Evolutionary conservation across 2,113 vertebrate genomes (phyloP).

Genomic region (Ceratotherium simum): DNA sequence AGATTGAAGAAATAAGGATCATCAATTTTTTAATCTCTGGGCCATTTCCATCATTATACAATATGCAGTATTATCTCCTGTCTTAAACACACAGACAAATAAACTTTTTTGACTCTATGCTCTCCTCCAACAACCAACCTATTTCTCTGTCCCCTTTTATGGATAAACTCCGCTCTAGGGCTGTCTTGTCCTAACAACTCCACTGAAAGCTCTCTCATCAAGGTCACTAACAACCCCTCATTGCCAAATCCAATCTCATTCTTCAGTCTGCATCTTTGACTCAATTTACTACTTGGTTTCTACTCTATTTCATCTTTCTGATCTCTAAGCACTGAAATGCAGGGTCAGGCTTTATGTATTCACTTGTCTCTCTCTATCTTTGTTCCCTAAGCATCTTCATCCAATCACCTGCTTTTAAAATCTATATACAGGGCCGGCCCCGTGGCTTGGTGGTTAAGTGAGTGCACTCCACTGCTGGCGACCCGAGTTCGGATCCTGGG

Average conservation of each 20-base stretch:
- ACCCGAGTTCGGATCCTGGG: too few species aligned
- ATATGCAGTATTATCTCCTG: neutral
- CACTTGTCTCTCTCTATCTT: neutral
- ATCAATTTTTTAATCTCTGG: neutral
- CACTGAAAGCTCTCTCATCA: neutral
- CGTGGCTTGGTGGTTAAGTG: too few species aligned
- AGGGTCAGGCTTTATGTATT: neutral
- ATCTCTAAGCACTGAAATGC: neutral
- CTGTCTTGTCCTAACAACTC: neutral
- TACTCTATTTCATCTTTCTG: neutral
- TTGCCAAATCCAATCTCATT: neutral
- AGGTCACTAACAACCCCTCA: too few species aligned
- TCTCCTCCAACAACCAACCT: neutral
- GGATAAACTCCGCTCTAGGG: neutral
- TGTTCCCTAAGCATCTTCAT: neutral
- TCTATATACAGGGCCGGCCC: neutral
- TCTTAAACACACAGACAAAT: neutral
- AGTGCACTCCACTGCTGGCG: too few species aligned
- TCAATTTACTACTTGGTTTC: neutral
- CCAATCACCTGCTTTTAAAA: neutral
- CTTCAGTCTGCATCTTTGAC: neutral
- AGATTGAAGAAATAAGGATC: neutral
- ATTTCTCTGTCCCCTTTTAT: neutral
- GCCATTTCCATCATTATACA: neutral
- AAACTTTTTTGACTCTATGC: neutral